Percentiles rank a stretch among this genome's conserved stretches.
phyloP scores from a whole-genome alignment of 2,888 invertebrate genomes.

The Branchellion lobata region DNA sequence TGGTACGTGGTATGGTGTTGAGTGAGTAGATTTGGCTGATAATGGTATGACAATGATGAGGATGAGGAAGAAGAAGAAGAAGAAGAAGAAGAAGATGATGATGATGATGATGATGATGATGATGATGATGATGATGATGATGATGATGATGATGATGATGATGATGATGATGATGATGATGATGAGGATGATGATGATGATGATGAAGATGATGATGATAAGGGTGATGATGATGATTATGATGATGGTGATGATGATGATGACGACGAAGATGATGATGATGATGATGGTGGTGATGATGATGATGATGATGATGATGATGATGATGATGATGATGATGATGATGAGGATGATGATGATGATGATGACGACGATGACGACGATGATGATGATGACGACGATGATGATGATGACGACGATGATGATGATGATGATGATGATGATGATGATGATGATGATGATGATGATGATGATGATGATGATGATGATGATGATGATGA shows the following conservation, averaged over 20 bases:
- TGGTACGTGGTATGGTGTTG: no score
- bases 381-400: constrained; percentile 16
- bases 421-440: constrained; percentile 8
- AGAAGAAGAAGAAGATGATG: no score
- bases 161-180: constrained; percentile 19
- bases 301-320: constrained; percentile 29
- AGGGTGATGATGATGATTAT: constrained; percentile 10
- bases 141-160: constrained; percentile 4
- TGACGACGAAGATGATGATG: constrained; percentile 11
- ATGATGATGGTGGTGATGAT: constrained; percentile 22
- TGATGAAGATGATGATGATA: constrained; percentile 20
- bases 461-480: constrained; percentile 15
- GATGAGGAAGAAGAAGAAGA: no score
- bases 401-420: constrained; percentile 16
- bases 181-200: constrained; percentile 18
- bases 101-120: constrained; percentile 4
- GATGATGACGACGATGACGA: neutral
- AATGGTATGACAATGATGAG: no score
- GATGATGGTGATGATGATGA: neutral
- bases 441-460: constrained; percentile 25
- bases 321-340: no score
- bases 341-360: no score
- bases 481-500: constrained; percentile 24
- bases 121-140: constrained; percentile 19
- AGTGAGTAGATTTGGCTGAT: no score